Evolutionary conservation across 2,888 invertebrate genomes (phyloP), one percentile per base, ranked within the genome.

Genomic region (Synergus gifuensis): DNA sequence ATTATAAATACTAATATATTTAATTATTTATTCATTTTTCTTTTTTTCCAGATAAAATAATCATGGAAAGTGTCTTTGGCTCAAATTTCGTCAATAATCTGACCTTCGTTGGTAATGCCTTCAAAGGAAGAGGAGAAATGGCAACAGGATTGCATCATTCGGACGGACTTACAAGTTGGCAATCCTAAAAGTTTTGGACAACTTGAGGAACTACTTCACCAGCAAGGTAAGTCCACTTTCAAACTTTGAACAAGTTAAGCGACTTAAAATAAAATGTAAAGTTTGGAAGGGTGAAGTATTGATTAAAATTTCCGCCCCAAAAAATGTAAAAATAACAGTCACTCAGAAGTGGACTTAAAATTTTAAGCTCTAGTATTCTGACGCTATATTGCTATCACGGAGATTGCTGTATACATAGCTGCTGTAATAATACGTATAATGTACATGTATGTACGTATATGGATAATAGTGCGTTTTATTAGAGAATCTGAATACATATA

Each of bases 61-160:
- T 58, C 67, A 46, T 12, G 8, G 14, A 28, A 12, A 66, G 16
- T 54, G 14, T 60, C 18, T 80, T 77, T 77, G 16, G 76, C 67
- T 67, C 54, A 49, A 62, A 58, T 81, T 78, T 16, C 44, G n/a
- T 64, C 58, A 16, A 63, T 77, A 60, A 22, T 28, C 40, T 73
- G 12, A 78, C 62, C 64, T 58, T 78, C 22, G 36, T 80, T 78
- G 44, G 69, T 67, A 16, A 82, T 82, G 82, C 69, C 78, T 40
- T 78, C 78, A 3, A 82, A 77, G 73, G 76, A 73, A 40, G 49
- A 73, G 18, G 60, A 78, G 54, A 73, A 78, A n/a, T 82, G 81
- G 78, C 80, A 78, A 22, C 62, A 62, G 36, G 81, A 82, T 60
- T 82, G 80, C 73, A 76, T 78, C 54, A 76, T 81, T 44, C 54